Base-by-base conservation (phyloP, 30 jellyfish, hydroid and myxozoan species). In the Pseudorhiza aurosa region DNA sequence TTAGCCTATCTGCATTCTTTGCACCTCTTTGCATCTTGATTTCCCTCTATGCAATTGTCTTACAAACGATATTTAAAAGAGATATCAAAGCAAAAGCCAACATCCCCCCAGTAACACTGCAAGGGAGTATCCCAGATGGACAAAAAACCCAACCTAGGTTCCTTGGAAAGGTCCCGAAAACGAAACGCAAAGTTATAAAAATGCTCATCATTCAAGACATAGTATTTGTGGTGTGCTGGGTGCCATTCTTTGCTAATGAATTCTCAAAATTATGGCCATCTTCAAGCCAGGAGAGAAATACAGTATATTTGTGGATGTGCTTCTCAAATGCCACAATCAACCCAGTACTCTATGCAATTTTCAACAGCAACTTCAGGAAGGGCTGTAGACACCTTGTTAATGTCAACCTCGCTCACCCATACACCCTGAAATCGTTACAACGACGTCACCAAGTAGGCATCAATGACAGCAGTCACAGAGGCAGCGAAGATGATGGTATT, bases 131-230 rank as follows among this genome's bases (percentile, higher is more conserved):
- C 2, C 17, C 68, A 19, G 82, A 65, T 21, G 65, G 25, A 19
- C 44, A 80, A 29, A 68, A 74, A 30, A 33, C 51, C 56, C 75
- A 68, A 22, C 89, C 58, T 15, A 86, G 49, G 70, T 33, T 46
- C 29, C 88, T 87, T 7, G 96, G 96, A 24, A 87, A 76, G 33
- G 96, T 87, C 7, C 96, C 96, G 67, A 67, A 55, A 28, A 87
- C 93, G 11, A 87, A 87, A 58, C 85, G 82, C 30, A 87, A 70
- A 17, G 96, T 87, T 19, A 65, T 87, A 39, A 56, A 71, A 33
- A 87, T 87, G 96, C 24, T 87, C 75, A 68, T 87, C 11, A 60
- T 77, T 9, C 96, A 87, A 40, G 81, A 60, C 32, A 31, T 78
- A 2, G n/a, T 87, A 14, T 87, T 87, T 42, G 44, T 76, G 11